Conservation (phyloP, 2,113 vertebrate species). For the Neoarius graeffei region DNA sequence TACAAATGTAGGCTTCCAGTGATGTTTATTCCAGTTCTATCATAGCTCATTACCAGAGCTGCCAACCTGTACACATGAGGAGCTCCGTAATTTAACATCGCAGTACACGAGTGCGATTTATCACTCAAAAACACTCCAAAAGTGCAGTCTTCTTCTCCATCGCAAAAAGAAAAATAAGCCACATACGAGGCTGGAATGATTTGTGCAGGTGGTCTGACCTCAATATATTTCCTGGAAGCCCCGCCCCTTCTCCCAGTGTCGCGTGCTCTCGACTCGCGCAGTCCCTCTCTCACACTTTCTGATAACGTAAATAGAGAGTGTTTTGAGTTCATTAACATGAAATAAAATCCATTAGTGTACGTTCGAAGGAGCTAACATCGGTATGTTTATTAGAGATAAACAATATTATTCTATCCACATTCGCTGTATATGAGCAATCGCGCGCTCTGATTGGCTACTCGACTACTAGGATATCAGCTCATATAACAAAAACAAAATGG, state of each 20-base stretch:
- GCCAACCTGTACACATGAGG: neutral
- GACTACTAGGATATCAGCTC: no score
- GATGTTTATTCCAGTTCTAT: neutral
- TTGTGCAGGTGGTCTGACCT: neutral
- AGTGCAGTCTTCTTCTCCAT: neutral
- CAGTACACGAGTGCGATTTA: neutral
- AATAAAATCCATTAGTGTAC: neutral
- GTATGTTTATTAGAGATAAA: no score
- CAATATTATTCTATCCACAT: no score
- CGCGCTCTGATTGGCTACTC: no score
- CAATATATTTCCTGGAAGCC: neutral
- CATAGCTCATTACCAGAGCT: neutral
- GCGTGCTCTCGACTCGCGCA: neutral
- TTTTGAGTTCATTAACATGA: neutral
- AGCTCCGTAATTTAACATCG: neutral
- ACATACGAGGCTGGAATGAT: neutral
- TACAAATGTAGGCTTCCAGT: neutral
- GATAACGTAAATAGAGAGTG: neutral
- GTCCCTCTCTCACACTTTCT: neutral
- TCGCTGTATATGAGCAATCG: no score
- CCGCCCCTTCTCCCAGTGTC: neutral
- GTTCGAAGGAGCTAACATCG: no score
- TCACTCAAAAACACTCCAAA: neutral
- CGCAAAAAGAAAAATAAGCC: neutral
- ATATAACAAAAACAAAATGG: no score